Evolutionary conservation across 2,888 invertebrate genomes (phyloP).

Genomic region (Choreutis nemorana): DNA sequence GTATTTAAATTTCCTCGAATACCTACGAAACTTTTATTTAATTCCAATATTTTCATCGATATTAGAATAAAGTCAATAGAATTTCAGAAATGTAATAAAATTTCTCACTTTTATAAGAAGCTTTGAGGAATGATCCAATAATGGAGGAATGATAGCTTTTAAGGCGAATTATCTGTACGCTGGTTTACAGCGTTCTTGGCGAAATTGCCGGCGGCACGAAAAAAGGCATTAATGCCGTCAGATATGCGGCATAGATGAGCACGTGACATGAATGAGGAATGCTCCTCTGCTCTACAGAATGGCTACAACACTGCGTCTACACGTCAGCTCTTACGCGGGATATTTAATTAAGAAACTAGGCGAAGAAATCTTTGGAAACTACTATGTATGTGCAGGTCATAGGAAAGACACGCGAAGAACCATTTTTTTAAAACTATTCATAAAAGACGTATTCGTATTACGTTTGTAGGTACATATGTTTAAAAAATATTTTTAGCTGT

Average conservation of each 20-base stretch:
- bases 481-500: too few relatives aligned
- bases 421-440: too few relatives aligned
- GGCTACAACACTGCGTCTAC: neutral
- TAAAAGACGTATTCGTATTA: too few relatives aligned
- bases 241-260: constrained; percentile 19
- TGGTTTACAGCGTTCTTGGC: constrained; percentile 19
- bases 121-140: constrained; percentile 19
- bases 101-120: too few relatives aligned
- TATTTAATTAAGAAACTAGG: neutral
- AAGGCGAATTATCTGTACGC: constrained; percentile 21
- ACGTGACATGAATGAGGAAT: constrained; percentile 20
- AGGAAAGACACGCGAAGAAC: too few relatives aligned
- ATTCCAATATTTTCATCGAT: too few relatives aligned
- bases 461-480: too few relatives aligned
- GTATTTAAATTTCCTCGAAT: too few relatives aligned
- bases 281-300: neutral
- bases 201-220: constrained; percentile 22
- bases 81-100: too few relatives aligned
- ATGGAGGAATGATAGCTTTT: constrained; percentile 14
- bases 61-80: too few relatives aligned
- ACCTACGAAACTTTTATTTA: too few relatives aligned
- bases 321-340: neutral
- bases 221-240: constrained; percentile 19
- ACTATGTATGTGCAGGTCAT: too few relatives aligned
- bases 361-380: neutral